phyloP scores from a whole-genome alignment of 2,113 vertebrate species.

The Formicarius rufipectus region DNA sequence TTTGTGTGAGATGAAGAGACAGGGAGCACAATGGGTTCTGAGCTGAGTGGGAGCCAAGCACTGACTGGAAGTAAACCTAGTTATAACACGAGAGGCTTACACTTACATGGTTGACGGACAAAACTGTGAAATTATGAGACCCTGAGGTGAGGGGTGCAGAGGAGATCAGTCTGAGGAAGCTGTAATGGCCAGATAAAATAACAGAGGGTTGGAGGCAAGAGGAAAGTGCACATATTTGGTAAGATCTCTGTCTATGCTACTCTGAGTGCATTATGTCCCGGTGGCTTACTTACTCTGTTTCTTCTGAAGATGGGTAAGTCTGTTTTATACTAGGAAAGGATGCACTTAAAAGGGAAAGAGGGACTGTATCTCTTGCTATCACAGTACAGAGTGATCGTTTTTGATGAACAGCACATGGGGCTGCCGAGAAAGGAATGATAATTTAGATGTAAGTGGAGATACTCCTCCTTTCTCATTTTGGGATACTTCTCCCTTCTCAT shows the following conservation, averaged over 20 bases:
- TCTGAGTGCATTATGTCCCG: accelerated
- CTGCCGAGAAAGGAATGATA: background rate
- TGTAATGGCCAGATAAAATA: background rate
- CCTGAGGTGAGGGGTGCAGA: background rate
- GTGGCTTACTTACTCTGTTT: background rate
- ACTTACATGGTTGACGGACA: background rate
- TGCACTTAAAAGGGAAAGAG: background rate
- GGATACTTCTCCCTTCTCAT: background rate
- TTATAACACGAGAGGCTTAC: background rate
- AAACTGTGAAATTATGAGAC: background rate
- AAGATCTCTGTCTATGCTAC: background rate
- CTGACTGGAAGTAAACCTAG: background rate
- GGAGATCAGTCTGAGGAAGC: background rate
- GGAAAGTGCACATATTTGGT: background rate
- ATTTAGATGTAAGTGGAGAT: background rate
- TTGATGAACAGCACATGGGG: background rate
- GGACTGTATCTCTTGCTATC: background rate
- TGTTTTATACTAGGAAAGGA: background rate
- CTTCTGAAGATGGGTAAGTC: background rate
- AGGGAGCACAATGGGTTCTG: accelerated
- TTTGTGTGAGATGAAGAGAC: background rate
- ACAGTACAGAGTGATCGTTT: background rate
- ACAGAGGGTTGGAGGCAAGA: background rate
- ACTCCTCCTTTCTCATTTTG: background rate
- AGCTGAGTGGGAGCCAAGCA: background rate